Evolutionary conservation across 2,113 vertebrate genomes (phyloP).

Genomic region (Rissa tridactyla): DNA sequence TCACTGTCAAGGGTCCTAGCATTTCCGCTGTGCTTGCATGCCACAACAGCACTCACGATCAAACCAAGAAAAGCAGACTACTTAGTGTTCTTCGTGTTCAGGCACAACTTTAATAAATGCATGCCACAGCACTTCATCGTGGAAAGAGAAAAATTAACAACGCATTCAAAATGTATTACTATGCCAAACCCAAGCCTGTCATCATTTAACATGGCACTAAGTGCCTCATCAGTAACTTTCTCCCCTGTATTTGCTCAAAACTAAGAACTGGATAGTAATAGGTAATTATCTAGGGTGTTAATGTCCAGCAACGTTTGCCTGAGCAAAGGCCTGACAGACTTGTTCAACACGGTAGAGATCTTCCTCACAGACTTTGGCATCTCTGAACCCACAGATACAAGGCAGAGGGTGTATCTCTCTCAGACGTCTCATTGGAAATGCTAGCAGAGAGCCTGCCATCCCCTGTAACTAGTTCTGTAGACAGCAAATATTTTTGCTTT

Average conservation of each 20-base stretch:
- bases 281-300: background rate
- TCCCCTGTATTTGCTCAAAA: background rate
- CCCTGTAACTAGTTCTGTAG: background rate
- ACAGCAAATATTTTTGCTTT: background rate
- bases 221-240: background rate
- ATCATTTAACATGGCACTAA: background rate
- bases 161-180: background rate
- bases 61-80: background rate
- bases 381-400: background rate
- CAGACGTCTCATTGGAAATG: background rate
- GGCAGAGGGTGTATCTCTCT: background rate
- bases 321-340: background rate
- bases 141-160: background rate
- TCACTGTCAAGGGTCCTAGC: background rate
- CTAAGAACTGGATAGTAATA: background rate
- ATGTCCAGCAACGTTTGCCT: background rate
- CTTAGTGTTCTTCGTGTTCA: background rate
- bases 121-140: background rate
- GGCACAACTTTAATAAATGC: background rate
- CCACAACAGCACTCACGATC: background rate
- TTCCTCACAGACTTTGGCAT: background rate
- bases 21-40: background rate
- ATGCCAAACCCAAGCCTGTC: background rate
- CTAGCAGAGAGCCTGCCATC: background rate
- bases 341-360: background rate